These are phyloP conservation scores for Prolemur simus DNA, from an alignment of 2,113 vertebrate species.

Conservation along the genomic window DNA sequence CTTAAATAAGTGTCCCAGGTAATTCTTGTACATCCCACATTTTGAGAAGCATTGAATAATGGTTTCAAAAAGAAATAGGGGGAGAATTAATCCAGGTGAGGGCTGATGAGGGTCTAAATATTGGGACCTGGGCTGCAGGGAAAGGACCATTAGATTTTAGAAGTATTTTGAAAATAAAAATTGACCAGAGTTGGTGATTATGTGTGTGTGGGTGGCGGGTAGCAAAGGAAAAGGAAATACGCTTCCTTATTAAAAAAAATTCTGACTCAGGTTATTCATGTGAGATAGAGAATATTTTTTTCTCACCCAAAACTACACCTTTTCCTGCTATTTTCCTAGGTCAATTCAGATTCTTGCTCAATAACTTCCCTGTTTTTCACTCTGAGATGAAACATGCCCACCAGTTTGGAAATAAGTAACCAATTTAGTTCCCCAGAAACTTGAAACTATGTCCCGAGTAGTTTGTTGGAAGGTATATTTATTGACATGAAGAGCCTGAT, in stretches of 20 bases:
- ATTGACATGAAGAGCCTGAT: background rate
- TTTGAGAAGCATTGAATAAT: background rate
- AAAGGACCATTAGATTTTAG: background rate
- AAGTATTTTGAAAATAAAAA: slow-evolving; percentile 30
- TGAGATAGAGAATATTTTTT: background rate
- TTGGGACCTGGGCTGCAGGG: background rate
- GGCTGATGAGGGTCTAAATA: background rate
- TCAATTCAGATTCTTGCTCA: background rate
- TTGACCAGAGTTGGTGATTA: background rate
- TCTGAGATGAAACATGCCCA: background rate
- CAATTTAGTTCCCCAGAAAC: background rate
- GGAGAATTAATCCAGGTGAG: background rate
- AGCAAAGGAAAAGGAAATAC: background rate
- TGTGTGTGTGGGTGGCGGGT: background rate
- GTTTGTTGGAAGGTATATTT: background rate
- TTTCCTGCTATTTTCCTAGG: background rate
- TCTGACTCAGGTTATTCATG: background rate
- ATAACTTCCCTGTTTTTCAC: background rate
- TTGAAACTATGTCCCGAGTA: background rate
- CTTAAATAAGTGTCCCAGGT: background rate
- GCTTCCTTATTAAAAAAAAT: background rate
- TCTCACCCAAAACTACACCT: background rate
- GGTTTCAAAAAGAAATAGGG: background rate
- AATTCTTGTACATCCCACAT: background rate
- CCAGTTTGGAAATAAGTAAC: background rate